Evolutionary conservation across 2,797 vertebrate species (phyloP).

Genomic region (Ctenosaura bakeri): DNA sequence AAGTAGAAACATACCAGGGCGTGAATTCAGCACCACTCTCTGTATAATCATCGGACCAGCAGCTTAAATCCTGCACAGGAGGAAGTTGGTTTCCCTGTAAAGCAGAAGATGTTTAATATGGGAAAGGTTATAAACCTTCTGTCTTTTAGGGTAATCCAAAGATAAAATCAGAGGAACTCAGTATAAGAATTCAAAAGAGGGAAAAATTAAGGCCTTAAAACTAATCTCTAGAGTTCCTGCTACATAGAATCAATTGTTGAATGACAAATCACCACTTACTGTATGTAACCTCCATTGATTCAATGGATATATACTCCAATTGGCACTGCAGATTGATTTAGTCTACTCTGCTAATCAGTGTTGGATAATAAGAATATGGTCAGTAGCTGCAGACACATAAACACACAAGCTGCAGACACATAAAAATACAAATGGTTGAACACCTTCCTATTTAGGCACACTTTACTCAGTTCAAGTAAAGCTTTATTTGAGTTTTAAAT

Average conservation of each 20-base stretch:
- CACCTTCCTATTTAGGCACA: too few relatives aligned
- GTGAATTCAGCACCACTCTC: constrained; percentile 81
- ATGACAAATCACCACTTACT: too few relatives aligned
- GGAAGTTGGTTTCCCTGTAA: constrained; percentile 52
- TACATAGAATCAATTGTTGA: too few relatives aligned
- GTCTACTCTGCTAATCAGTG: background rate
- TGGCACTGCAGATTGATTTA: too few relatives aligned
- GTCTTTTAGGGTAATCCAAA: constrained; percentile 7
- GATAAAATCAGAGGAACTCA: background rate
- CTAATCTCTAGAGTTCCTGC: too few relatives aligned
- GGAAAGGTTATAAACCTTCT: background rate
- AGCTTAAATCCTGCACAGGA: constrained; percentile 19
- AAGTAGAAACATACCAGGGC: constrained; percentile 81
- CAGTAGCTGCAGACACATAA: background rate
- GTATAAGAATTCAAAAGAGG: background rate
- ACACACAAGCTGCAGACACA: background rate
- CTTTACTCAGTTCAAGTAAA: too few relatives aligned
- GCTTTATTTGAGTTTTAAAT: too few relatives aligned
- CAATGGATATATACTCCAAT: too few relatives aligned
- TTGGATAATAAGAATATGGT: background rate
- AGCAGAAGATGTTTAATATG: constrained; percentile 48
- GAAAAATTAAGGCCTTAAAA: background rate
- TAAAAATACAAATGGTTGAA: background rate
- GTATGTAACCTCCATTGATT: too few relatives aligned
- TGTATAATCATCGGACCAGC: constrained; percentile 76